Conservation (phyloP, 2,797 vertebrate species). For the Eurystomus glaucurus region DNA sequence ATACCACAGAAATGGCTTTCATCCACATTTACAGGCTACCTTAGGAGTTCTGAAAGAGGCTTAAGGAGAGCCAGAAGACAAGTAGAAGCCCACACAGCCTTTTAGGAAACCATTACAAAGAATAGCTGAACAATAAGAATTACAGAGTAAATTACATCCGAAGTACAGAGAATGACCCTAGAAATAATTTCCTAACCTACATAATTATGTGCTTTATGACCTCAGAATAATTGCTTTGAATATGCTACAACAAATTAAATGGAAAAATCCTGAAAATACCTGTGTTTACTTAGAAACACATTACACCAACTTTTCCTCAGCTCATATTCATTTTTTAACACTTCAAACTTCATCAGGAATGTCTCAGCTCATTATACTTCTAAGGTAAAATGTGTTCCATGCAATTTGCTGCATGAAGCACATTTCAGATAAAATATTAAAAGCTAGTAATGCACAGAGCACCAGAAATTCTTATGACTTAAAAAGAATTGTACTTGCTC, state of each 20-base stretch:
- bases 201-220: neutral
- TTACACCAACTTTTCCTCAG: neutral
- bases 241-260: conserved; percentile 18
- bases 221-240: conserved; percentile 22
- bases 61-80: neutral
- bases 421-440: conserved; percentile 35
- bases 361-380: neutral
- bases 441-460: neutral
- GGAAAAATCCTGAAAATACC: neutral
- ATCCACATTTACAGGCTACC: neutral
- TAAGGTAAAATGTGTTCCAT: neutral
- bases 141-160: neutral
- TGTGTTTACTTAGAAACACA: neutral
- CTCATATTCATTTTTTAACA: neutral
- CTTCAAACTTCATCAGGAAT: neutral
- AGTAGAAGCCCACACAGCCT: neutral
- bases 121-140: neutral
- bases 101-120: neutral
- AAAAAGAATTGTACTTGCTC: neutral
- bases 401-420: conserved; percentile 8
- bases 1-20: neutral
- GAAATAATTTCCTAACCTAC: conserved; percentile 23
- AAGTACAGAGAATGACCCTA: neutral
- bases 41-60: neutral
- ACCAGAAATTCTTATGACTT: neutral